Evolutionary conservation across 2,888 invertebrate genomes (phyloP).

Genomic region (Chloroclysta siterata): DNA sequence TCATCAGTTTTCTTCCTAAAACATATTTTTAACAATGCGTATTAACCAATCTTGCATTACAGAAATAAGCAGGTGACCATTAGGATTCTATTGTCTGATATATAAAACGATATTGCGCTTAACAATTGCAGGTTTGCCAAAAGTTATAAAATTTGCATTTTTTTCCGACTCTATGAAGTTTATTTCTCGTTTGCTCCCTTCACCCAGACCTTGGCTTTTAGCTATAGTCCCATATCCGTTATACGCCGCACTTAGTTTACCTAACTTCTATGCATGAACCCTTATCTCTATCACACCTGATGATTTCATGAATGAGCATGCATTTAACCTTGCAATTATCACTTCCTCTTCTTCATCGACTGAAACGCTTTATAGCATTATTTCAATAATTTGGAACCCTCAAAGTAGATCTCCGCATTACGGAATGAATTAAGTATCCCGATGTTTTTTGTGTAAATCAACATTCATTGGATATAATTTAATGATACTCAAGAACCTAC

Average conservation of each 20-base stretch:
- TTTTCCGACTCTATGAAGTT: slow-evolving; percentile 73
- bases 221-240: slow-evolving; percentile 39
- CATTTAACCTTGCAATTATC: slow-evolving; percentile 7
- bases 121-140: slow-evolving; percentile 85
- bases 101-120: slow-evolving; percentile 63
- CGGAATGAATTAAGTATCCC: background rate
- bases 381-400: slow-evolving; percentile 8
- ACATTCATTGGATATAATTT: slow-evolving; percentile 21
- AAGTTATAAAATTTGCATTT: slow-evolving; percentile 83
- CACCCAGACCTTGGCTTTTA: slow-evolving; percentile 53
- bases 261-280: slow-evolving; percentile 46
- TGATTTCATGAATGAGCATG: slow-evolving; percentile 16
- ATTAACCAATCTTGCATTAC: slow-evolving; percentile 51
- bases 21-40: background rate
- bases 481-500: background rate
- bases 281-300: slow-evolving; percentile 12
- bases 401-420: slow-evolving; percentile 15
- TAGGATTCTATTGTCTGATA: slow-evolving; percentile 42
- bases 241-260: slow-evolving; percentile 37
- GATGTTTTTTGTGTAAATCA: slow-evolving; percentile 19
- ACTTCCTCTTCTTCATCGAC: slow-evolving; percentile 10
- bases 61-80: slow-evolving; percentile 54
- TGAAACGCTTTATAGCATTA: slow-evolving; percentile 18
- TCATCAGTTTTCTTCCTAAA: slow-evolving; percentile 16
- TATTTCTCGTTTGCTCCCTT: slow-evolving; percentile 59